Evolutionary conservation across 1,140 invertebrate species (phyloP).

Genomic region (Heterodera carotae): DNA sequence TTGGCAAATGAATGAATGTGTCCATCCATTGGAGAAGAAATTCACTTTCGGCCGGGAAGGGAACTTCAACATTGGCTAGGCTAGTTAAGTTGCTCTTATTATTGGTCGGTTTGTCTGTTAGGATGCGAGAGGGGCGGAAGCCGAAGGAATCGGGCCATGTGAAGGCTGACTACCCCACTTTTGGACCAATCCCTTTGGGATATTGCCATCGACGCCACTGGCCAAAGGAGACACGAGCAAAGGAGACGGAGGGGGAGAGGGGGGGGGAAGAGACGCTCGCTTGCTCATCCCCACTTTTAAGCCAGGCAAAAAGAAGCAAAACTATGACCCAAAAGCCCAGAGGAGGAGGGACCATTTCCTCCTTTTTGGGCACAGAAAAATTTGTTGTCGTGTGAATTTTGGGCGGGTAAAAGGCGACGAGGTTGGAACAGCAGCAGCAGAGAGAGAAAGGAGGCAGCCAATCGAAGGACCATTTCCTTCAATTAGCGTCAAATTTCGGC

Average conservation of each 20-base stretch:
- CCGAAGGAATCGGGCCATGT: not conserved
- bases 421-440: not conserved
- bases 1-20: not conserved
- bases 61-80: not conserved
- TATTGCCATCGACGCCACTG: not conserved
- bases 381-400: constrained; percentile 1
- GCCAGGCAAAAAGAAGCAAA: not conserved
- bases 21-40: not conserved
- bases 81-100: constrained; percentile 1
- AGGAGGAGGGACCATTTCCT: not conserved
- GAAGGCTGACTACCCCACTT: too few species aligned
- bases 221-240: not conserved
- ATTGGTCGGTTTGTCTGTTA: not conserved
- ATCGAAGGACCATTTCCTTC: not conserved
- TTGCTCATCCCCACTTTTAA: not conserved
- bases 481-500: not conserved
- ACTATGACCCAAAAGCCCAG: not conserved
- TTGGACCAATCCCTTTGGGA: not conserved
- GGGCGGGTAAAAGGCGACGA: not conserved
- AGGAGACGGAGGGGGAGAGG: too few species aligned
- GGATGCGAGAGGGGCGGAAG: not conserved
- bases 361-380: not conserved
- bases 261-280: not conserved
- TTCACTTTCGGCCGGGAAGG: not conserved
- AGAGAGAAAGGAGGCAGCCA: too few species aligned